Percentiles rank a stretch among this genome's conserved stretches.
These are phyloP conservation scores for Sminthopsis crassicaudata DNA, from an alignment of 2,113 vertebrate genomes.

Conservation along the genomic window DNA sequence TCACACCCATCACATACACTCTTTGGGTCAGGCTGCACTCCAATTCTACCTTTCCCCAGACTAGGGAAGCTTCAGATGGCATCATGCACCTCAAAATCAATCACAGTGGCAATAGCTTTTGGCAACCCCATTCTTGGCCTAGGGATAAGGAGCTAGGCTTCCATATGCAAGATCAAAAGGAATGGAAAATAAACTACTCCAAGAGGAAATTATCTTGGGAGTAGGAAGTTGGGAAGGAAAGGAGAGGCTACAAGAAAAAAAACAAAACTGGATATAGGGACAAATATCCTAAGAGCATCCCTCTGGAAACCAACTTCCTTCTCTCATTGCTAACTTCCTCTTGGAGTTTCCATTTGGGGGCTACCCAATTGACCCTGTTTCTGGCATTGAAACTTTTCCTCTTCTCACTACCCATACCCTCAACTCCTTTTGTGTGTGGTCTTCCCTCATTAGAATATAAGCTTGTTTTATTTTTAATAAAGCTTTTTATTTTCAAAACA, in stretches of 20 bases:
- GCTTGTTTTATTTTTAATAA: neutral
- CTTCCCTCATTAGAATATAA: neutral
- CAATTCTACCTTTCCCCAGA: neutral
- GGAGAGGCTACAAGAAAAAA: neutral
- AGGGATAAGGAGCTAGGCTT: neutral
- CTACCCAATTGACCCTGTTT: neutral
- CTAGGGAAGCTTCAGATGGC: neutral
- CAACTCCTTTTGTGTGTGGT: neutral
- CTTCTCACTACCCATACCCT: neutral
- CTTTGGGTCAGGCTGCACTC: neutral
- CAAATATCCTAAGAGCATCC: neutral
- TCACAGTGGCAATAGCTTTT: neutral
- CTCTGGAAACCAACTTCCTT: neutral
- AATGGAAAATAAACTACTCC: neutral
- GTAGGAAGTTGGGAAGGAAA: neutral
- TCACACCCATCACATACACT: neutral
- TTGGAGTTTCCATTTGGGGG: neutral
- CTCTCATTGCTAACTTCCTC: neutral
- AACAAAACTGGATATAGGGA: neutral
- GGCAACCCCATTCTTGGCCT: neutral
- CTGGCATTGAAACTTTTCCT: neutral
- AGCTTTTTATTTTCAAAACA: no score
- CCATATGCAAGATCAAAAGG: neutral
- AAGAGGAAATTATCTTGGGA: neutral
- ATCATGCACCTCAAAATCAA: neutral